These are phyloP conservation scores for Zelleria hepariella DNA, from an alignment of 2,888 invertebrate genomes.

Conservation along the genomic window DNA sequence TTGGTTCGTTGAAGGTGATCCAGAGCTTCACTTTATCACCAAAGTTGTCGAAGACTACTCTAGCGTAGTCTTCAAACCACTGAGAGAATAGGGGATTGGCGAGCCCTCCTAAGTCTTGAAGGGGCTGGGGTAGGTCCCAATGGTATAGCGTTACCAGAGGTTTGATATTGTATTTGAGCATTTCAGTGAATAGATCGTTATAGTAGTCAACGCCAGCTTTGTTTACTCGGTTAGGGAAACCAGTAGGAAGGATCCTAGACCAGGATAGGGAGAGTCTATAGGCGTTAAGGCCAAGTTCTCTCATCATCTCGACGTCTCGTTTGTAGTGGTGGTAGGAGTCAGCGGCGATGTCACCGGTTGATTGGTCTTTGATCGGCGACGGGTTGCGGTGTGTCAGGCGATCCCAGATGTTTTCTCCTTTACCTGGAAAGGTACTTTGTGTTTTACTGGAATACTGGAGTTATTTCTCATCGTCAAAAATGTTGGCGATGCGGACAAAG, in stretches of 20 bases:
- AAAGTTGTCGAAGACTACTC: constrained; percentile 46
- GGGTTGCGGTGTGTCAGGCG: constrained; percentile 58
- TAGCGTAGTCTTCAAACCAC: constrained; percentile 64
- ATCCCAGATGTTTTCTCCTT: constrained; percentile 76
- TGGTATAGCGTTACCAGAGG: constrained; percentile 73
- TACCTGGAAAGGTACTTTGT: constrained; percentile 37
- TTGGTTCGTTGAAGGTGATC: constrained; percentile 74
- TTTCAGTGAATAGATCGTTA: constrained; percentile 73
- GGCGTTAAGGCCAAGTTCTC: constrained; percentile 51
- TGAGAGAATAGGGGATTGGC: constrained; percentile 45
- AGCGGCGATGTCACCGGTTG: constrained; percentile 72
- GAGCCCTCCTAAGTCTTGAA: constrained; percentile 71
- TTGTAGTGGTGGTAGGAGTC: constrained; percentile 74
- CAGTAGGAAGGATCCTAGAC: constrained; percentile 74
- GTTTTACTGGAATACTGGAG: not conserved
- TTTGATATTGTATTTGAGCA: constrained; percentile 71
- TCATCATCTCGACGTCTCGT: constrained; percentile 63
- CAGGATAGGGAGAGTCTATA: constrained; percentile 74
- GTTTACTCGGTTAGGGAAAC: constrained; percentile 65
- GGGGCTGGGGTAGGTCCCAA: constrained; percentile 65
- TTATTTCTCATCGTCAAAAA: not conserved
- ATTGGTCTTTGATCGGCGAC: constrained; percentile 58
- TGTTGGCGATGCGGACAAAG: not conserved
- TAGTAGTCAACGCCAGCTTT: constrained; percentile 75
- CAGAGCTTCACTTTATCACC: constrained; percentile 67